A percentile compares a stretch with the other conserved stretches of the same genome.
Evolutionary conservation across 2,797 vertebrate species (phyloP).

Genomic region (Diglossa cyanea): DNA sequence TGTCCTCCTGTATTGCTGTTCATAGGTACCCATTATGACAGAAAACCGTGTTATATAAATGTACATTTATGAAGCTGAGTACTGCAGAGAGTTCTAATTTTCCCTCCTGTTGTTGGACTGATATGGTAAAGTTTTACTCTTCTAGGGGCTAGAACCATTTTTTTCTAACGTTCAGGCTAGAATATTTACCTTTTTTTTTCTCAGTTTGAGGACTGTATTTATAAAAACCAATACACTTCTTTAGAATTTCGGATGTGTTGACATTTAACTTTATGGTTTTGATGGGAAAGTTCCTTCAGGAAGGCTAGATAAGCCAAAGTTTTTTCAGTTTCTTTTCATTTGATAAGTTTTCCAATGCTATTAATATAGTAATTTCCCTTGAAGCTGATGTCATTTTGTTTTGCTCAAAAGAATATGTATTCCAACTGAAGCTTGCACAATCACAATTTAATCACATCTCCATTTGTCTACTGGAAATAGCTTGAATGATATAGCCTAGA

Average conservation of each 20-base stretch:
- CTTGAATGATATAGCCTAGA: neutral
- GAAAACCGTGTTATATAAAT: neutral
- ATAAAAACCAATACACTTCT: fast-evolving
- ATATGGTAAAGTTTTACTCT: neutral
- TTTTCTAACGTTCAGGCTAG: neutral
- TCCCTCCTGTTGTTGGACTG: neutral
- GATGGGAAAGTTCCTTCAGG: neutral
- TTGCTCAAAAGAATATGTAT: neutral
- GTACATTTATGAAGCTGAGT: neutral
- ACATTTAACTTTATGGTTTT: neutral
- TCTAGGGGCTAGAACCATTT: neutral
- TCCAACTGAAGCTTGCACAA: neutral
- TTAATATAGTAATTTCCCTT: neutral
- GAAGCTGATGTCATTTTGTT: neutral
- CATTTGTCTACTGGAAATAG: neutral
- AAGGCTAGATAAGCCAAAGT: neutral
- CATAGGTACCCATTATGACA: neutral
- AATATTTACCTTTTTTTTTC: neutral
- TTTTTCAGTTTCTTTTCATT: neutral
- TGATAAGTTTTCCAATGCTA: neutral
- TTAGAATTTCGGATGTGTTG: neutral
- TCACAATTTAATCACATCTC: neutral
- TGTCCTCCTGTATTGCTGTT: neutral
- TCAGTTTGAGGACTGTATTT: neutral
- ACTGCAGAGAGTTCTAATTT: neutral